Conservation (phyloP, 1,140 invertebrate genomes). For the Drosophila nigromelanica region DNA sequence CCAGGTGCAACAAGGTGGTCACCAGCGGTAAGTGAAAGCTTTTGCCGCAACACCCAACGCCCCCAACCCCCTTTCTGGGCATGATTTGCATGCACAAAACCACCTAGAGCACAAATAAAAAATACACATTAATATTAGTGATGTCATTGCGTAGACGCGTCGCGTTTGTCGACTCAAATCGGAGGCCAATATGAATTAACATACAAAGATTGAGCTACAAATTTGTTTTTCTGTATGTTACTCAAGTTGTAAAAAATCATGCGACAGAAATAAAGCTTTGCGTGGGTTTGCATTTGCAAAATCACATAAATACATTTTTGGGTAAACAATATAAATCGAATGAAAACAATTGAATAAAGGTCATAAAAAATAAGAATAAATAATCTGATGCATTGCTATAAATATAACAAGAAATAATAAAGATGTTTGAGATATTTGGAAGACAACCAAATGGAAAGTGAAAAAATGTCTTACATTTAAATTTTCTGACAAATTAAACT, state of each 20-base stretch:
- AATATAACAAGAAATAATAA: slow-evolving; percentile 3
- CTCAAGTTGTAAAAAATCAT: slow-evolving; percentile 5
- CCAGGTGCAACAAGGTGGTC: slow-evolving; percentile 78
- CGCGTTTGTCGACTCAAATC: not conserved
- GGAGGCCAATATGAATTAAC: slow-evolving; percentile 56
- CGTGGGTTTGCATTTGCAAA: slow-evolving; percentile 30
- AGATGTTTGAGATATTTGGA: not conserved
- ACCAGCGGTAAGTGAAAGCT: slow-evolving; percentile 72
- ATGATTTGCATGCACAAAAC: slow-evolving; percentile 29
- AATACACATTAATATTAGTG: slow-evolving; percentile 32
- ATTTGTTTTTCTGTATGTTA: slow-evolving; percentile 1
- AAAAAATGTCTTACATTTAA: too few species aligned
- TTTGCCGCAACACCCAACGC: not conserved
- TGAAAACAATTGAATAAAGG: slow-evolving; percentile 8
- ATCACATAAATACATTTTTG: not conserved
- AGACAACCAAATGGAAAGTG: not conserved
- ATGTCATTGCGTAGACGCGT: slow-evolving; percentile 60
- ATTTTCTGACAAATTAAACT: too few species aligned
- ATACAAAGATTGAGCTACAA: slow-evolving; percentile 37
- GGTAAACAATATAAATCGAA: slow-evolving; percentile 8
- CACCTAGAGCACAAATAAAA: slow-evolving; percentile 48
- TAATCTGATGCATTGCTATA: slow-evolving; percentile 2
- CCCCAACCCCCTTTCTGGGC: not conserved
- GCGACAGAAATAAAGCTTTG: slow-evolving; percentile 20
- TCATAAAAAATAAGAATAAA: not conserved